Evolutionary conservation across 92 coral and sea anemone species (phyloP).

Genomic region (Scolanthus callimorphus): DNA sequence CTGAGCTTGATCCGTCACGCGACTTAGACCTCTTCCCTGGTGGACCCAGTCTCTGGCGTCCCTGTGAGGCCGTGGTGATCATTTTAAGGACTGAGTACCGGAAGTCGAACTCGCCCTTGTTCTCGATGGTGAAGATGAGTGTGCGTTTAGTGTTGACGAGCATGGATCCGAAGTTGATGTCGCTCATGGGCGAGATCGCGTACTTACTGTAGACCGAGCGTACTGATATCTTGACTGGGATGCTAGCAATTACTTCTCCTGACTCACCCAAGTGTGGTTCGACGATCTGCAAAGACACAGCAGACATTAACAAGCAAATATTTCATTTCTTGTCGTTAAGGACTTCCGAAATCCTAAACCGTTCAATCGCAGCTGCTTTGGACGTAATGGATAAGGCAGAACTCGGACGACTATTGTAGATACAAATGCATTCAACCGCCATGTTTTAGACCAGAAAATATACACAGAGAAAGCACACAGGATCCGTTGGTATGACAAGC

Average conservation of each 20-base stretch:
- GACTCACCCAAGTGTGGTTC: constrained; percentile 91
- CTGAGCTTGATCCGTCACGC: constrained; percentile 97
- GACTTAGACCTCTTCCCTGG: constrained; percentile 72
- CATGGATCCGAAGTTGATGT: constrained; percentile 97
- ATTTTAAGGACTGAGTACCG: constrained; percentile 95
- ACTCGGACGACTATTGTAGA: too few species aligned
- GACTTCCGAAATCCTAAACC: too few species aligned
- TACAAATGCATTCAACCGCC: too few species aligned
- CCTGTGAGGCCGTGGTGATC: constrained; percentile 82
- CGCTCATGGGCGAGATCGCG: constrained; percentile 83
- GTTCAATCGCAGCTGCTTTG: too few species aligned
- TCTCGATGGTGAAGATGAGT: constrained; percentile 82
- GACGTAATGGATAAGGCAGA: too few species aligned
- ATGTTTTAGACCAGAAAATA: too few species aligned
- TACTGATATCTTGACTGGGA: constrained; percentile 93
- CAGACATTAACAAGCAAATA: too few species aligned
- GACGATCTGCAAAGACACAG: constrained; percentile 54
- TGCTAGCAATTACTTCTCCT: constrained; percentile 98
- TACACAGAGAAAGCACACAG: too few species aligned
- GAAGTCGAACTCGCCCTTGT: constrained; percentile 98
- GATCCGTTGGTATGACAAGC: too few species aligned
- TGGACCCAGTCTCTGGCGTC: constrained; percentile 95
- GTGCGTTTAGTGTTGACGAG: constrained; percentile 89
- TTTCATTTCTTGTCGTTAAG: too few species aligned
- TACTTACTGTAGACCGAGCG: constrained; percentile 97